phyloP scores from a whole-genome alignment of 2,888 invertebrate genomes.

The Pemphredon lugubris region DNA sequence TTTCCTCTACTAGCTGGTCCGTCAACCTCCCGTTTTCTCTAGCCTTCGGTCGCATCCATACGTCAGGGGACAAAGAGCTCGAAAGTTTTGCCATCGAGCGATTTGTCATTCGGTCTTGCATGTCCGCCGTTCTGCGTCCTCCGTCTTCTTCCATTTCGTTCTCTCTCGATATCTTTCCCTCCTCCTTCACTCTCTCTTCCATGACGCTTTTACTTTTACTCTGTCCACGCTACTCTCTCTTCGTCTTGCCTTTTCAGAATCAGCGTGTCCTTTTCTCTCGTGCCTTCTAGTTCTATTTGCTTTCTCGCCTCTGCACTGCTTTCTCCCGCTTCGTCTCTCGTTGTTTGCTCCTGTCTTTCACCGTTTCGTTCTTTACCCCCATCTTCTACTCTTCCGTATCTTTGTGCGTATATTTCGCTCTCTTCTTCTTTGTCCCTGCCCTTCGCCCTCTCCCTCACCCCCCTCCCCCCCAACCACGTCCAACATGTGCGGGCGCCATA shows the following conservation, averaged over 20 bases:
- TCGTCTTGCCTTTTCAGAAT: conserved; percentile 1
- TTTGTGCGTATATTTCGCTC: no score
- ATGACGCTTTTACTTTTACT: no score
- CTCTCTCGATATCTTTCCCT: background rate
- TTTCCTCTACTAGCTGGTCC: conserved; percentile 7
- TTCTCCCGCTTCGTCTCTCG: no score
- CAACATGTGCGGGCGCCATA: no score
- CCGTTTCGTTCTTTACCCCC: background rate
- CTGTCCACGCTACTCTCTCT: conserved; percentile 1
- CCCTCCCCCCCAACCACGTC: no score
- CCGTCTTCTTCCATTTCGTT: background rate
- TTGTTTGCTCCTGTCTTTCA: background rate
- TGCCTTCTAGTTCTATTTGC: no score
- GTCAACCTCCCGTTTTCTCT: background rate
- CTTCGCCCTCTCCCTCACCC: conserved; percentile 2
- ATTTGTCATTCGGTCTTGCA: conserved; percentile 48
- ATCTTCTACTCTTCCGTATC: no score
- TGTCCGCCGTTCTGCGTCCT: conserved; percentile 23
- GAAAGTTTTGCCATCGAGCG: conserved; percentile 37
- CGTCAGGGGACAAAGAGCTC: conserved; percentile 47
- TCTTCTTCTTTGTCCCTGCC: background rate
- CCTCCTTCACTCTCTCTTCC: background rate
- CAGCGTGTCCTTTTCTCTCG: no score
- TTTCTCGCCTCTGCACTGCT: no score
- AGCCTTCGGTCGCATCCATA: conserved; percentile 20